Evolutionary conservation across 2,113 vertebrate genomes (phyloP).

Genomic region (Oncorhynchus tshawytscha): DNA sequence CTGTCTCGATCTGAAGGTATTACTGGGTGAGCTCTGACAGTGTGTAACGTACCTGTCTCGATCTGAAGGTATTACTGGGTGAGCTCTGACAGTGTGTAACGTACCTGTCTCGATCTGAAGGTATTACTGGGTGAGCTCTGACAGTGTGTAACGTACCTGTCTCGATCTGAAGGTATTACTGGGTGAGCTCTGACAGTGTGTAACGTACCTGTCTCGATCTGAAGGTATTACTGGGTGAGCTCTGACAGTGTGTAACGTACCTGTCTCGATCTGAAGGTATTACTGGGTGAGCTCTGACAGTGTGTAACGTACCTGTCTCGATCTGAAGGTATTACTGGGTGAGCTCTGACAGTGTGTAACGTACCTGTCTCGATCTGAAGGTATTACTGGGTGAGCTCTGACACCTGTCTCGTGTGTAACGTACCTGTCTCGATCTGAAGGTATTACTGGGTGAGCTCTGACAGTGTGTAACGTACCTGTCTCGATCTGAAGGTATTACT

Average conservation of each 20-base stretch:
- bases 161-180: no score
- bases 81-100: neutral
- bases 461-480: slow-evolving; percentile 51
- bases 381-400: slow-evolving; percentile 46
- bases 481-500: no score
- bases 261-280: slow-evolving; percentile 65
- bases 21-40: slow-evolving; percentile 59
- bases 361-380: slow-evolving; percentile 72
- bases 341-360: slow-evolving; percentile 56
- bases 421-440: slow-evolving; percentile 72
- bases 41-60: neutral
- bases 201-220: slow-evolving; percentile 67
- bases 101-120: no score
- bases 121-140: neutral
- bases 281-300: slow-evolving; percentile 59
- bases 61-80: no score
- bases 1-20: slow-evolving; percentile 31
- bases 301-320: slow-evolving; percentile 62
- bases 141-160: no score
- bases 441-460: slow-evolving; percentile 49
- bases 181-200: neutral
- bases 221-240: neutral
- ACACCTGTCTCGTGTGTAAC: slow-evolving; percentile 58
- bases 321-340: slow-evolving; percentile 56
- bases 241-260: slow-evolving; percentile 34